A percentile compares a stretch with the other conserved stretches of the same genome.
These are phyloP conservation scores for Arvicanthis niloticus DNA, from an alignment of 2,113 vertebrate genomes.

Conservation along the genomic window DNA sequence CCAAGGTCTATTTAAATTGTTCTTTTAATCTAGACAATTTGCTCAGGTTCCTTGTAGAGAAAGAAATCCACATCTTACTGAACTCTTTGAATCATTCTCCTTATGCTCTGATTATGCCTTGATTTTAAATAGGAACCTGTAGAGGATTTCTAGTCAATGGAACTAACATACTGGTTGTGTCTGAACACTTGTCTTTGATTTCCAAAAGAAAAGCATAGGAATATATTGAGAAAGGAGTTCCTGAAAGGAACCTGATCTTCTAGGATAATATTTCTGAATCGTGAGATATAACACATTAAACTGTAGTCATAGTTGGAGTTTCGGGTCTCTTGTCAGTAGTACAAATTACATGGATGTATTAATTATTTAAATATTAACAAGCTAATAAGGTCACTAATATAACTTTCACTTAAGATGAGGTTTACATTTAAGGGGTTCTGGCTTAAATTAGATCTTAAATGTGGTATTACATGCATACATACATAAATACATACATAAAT, in stretches of 20 bases:
- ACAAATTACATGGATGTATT: slow-evolving; percentile 8
- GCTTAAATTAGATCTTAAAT: slow-evolving; percentile 22
- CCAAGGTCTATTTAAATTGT: slow-evolving; percentile 1
- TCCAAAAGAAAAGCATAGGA: background rate
- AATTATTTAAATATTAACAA: slow-evolving; percentile 38
- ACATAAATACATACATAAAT: background rate
- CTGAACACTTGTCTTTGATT: background rate
- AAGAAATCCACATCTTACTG: slow-evolving; percentile 13
- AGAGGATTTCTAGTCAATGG: background rate
- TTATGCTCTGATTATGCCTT: background rate
- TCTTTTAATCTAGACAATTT: background rate
- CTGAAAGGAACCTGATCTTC: background rate
- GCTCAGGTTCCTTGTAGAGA: background rate
- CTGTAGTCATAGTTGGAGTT: background rate
- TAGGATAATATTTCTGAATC: slow-evolving; percentile 1
- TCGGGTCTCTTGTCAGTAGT: background rate
- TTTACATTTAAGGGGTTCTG: slow-evolving; percentile 3
- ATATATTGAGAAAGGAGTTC: background rate
- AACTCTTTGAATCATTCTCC: slow-evolving; percentile 34
- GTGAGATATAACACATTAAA: slow-evolving; percentile 35
- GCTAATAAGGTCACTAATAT: slow-evolving; percentile 22
- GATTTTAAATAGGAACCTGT: slow-evolving; percentile 12
- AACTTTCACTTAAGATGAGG: slow-evolving; percentile 8
- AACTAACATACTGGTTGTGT: slow-evolving; percentile 23
- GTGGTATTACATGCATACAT: background rate